A percentile compares a stretch with the other conserved stretches of the same genome.
These are phyloP conservation scores for Phalangium opilio DNA, from an alignment of 2,888 invertebrate species.

Conservation along the genomic window DNA sequence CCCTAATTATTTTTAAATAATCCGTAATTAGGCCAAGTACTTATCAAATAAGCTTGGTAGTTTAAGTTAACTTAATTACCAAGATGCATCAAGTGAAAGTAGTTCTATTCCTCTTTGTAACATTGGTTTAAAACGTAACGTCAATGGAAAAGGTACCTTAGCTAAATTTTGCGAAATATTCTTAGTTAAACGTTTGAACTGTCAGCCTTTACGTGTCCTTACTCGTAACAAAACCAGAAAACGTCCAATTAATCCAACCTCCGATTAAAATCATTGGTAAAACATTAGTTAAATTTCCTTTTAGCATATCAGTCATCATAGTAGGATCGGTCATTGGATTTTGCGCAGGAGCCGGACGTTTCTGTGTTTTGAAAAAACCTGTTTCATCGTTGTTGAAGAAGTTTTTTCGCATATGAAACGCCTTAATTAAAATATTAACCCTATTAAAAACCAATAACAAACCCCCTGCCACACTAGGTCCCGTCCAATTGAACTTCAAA, in stretches of 20 bases:
- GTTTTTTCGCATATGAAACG: conserved; percentile 79
- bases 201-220: conserved; percentile 26
- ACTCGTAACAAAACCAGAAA: conserved; percentile 98
- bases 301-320: conserved; percentile 97
- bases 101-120: conserved; percentile 94
- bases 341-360: conserved; percentile 51
- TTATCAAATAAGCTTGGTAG: conserved; percentile 2
- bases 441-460: too few relatives aligned
- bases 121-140: conserved; percentile 97
- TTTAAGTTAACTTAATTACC: too few relatives aligned
- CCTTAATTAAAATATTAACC: conserved; percentile 28
- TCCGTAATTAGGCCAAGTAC: too few relatives aligned
- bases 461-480: too few relatives aligned
- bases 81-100: conserved; percentile 86
- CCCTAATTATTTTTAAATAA: conserved; percentile 34
- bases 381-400: conserved; percentile 93
- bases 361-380: conserved; percentile 86
- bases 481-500: too few relatives aligned
- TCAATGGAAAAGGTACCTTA: conserved; percentile 97
- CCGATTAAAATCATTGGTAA: conserved; percentile 98
- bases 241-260: conserved; percentile 99
- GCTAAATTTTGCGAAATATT: conserved; percentile 46
- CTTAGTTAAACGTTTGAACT: background rate
- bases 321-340: conserved; percentile 94
- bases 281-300: conserved; percentile 96